phyloP scores from a whole-genome alignment of 1,140 invertebrate genomes.

The Drosophila varians region DNA sequence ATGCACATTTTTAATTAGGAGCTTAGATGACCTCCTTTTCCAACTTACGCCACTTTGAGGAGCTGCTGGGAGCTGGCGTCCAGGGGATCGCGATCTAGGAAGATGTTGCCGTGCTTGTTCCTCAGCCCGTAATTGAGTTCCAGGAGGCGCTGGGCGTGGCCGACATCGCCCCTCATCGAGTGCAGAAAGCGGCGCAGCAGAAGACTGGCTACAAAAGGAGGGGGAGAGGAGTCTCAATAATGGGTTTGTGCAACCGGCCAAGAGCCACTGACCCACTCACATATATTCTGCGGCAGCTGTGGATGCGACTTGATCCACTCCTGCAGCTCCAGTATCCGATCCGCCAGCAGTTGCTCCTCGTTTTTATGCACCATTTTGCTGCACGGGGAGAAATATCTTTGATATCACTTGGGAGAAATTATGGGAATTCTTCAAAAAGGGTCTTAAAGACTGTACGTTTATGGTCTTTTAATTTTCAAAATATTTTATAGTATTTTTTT shows the following conservation, averaged over 20 bases:
- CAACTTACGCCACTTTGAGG: slow-evolving; percentile 86
- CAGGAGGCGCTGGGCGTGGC: slow-evolving; percentile 86
- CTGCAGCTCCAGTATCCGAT: slow-evolving; percentile 85
- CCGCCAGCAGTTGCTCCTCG: slow-evolving; percentile 84
- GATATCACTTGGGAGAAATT: background rate
- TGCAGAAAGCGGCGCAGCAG: slow-evolving; percentile 77
- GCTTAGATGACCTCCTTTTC: no score
- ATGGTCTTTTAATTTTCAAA: no score
- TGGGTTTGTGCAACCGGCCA: slow-evolving; percentile 45
- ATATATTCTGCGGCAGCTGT: slow-evolving; percentile 89
- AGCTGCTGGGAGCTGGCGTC: slow-evolving; percentile 85
- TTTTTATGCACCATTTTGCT: slow-evolving; percentile 57
- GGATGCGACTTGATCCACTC: slow-evolving; percentile 90
- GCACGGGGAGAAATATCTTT: background rate
- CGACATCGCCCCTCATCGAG: slow-evolving; percentile 85
- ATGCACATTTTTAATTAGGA: no score
- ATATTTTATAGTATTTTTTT: no score
- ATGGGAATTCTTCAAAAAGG: no score
- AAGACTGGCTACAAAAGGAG: slow-evolving; percentile 34
- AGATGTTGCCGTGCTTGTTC: slow-evolving; percentile 87
- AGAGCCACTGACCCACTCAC: slow-evolving; percentile 84
- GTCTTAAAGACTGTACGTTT: no score
- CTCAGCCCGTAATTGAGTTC: slow-evolving; percentile 87
- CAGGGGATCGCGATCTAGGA: slow-evolving; percentile 86
- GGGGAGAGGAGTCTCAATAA: background rate